These are phyloP conservation scores for Podargus strigoides DNA, from an alignment of 2,797 vertebrate genomes.

Conservation along the genomic window DNA sequence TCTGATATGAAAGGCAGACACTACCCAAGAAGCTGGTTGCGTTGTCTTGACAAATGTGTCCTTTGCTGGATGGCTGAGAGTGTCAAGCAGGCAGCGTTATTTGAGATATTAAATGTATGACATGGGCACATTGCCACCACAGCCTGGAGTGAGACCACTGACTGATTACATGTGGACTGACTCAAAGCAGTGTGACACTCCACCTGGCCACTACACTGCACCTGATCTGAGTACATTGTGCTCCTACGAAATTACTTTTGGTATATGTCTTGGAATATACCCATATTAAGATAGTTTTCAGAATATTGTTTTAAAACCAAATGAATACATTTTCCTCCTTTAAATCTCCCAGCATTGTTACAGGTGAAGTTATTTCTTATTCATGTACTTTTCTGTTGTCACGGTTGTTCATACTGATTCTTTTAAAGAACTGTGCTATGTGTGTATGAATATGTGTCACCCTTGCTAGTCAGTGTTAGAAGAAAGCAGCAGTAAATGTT, in stretches of 20 bases:
- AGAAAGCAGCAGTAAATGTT: neutral
- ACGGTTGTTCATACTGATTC: neutral
- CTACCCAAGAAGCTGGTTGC: neutral
- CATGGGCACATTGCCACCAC: neutral
- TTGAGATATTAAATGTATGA: neutral
- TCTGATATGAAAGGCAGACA: neutral
- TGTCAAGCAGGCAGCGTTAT: neutral
- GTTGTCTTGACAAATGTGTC: neutral
- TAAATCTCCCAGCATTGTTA: neutral
- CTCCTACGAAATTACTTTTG: neutral
- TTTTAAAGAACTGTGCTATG: neutral
- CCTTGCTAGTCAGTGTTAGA: neutral
- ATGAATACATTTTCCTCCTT: neutral
- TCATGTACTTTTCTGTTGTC: neutral
- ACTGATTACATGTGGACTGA: neutral
- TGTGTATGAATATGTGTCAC: neutral
- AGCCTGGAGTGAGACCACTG: neutral
- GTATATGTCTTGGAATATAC: neutral
- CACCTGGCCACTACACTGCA: neutral
- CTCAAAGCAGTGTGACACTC: neutral
- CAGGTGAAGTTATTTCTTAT: neutral
- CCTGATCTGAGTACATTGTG: neutral
- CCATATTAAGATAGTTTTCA: neutral
- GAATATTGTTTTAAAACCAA: neutral
- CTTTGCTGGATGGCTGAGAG: slow-evolving; percentile 16